phyloP scores from a whole-genome alignment of 1,140 invertebrate genomes.

The Teleogryllus occipitalis region DNA sequence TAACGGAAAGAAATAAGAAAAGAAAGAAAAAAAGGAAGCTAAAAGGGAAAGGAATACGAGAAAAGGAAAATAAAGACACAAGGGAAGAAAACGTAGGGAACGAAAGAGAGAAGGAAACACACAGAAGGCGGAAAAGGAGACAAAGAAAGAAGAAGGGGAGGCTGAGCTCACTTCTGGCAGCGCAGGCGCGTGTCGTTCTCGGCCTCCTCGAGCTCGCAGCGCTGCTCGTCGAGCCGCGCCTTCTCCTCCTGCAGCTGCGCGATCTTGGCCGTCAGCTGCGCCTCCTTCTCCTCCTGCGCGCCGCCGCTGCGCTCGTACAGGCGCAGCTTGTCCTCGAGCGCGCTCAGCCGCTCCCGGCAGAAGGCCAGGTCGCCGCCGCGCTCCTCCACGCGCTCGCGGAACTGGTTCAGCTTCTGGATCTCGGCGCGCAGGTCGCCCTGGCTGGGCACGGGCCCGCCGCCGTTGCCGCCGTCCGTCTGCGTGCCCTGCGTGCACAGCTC shows the following conservation, averaged over 20 bases:
- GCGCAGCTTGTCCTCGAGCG: conserved; percentile 46
- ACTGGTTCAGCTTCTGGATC: conserved; percentile 47
- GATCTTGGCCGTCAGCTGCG: conserved; percentile 44
- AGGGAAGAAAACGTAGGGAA: too few relatives aligned
- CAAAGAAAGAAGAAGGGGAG: neutral
- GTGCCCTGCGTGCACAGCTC: conserved; percentile 42
- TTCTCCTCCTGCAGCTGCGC: conserved; percentile 47
- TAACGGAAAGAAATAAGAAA: too few relatives aligned
- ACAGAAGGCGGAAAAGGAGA: too few relatives aligned
- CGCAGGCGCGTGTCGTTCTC: conserved; percentile 57
- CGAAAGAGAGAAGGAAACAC: too few relatives aligned
- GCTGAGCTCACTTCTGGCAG: conserved; percentile 45
- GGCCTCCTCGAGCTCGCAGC: conserved; percentile 57
- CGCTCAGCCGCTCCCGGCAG: conserved; percentile 46
- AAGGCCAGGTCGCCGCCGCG: conserved; percentile 30
- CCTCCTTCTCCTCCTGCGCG: conserved; percentile 44
- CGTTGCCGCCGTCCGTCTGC: conserved; percentile 39
- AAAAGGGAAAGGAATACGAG: too few relatives aligned
- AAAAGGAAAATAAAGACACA: too few relatives aligned
- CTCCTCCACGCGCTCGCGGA: conserved; percentile 44
- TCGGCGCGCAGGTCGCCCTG: conserved; percentile 41
- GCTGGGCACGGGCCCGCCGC: conserved; percentile 24
- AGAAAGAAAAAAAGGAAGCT: too few relatives aligned
- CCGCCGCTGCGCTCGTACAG: conserved; percentile 49
- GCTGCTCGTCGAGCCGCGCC: conserved; percentile 50